Conservation (phyloP, 2,888 invertebrate genomes). For the Sabatieria punctata region DNA sequence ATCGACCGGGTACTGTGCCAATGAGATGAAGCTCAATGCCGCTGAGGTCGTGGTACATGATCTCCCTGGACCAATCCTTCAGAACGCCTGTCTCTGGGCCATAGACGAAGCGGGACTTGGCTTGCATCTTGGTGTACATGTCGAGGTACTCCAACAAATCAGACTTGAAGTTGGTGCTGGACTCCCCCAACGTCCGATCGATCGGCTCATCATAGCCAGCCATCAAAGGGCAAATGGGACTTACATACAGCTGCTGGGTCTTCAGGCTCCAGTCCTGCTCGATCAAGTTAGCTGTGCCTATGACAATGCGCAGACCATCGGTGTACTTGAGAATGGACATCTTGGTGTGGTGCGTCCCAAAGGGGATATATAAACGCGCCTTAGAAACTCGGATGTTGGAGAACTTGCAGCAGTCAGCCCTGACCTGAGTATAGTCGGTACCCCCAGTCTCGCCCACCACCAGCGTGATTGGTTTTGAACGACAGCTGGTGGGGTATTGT, state of each 20-base stretch:
- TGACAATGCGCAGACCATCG: constrained; percentile 56
- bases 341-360: constrained; percentile 66
- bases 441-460: not conserved
- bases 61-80: constrained; percentile 33
- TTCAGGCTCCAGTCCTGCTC: constrained; percentile 81
- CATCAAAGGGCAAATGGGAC: not conserved
- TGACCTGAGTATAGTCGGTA: not conserved
- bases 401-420: no score
- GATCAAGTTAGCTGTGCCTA: constrained; percentile 80
- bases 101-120: no score
- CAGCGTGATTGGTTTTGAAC: constrained; percentile 2
- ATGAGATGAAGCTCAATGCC: constrained; percentile 38
- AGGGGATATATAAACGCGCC: not conserved
- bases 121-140: constrained; percentile 50
- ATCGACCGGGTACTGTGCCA: constrained; percentile 66
- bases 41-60: not conserved
- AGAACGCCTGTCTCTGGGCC: no score
- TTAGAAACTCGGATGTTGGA: not conserved
- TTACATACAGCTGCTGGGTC: constrained; percentile 54
- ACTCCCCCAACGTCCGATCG: constrained; percentile 56
- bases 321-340: constrained; percentile 72
- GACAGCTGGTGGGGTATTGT: constrained; percentile 3
- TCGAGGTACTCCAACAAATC: constrained; percentile 57
- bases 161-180: constrained; percentile 61
- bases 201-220: not conserved